A percentile compares a stretch with the other conserved stretches of the same genome.
Conservation (phyloP, 2,797 vertebrate genomes). For the Rallus crepitans region DNA sequence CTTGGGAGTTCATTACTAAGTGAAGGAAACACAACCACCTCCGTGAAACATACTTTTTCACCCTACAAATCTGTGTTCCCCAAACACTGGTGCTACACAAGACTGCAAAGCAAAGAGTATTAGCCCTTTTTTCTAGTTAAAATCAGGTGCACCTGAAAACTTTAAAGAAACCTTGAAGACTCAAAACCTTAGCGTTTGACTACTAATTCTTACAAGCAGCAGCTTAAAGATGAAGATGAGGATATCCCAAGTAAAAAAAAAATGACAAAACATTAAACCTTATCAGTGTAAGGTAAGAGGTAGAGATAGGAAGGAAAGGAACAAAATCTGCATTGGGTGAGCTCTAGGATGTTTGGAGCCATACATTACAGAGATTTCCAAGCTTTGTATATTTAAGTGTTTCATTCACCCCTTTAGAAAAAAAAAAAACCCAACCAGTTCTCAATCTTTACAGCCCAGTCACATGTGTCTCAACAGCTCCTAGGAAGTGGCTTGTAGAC, state of each 20-base stretch:
- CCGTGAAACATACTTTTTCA: neutral
- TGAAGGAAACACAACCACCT: neutral
- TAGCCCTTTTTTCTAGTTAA: neutral
- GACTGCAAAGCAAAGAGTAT: neutral
- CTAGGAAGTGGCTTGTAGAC: neutral
- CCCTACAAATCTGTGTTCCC: neutral
- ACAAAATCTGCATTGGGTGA: neutral
- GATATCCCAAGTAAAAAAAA: neutral
- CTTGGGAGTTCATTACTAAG: neutral
- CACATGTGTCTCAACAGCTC: neutral
- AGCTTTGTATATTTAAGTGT: neutral
- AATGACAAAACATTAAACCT: neutral
- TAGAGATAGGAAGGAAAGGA: neutral
- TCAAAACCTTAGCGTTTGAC: neutral
- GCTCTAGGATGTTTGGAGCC: neutral
- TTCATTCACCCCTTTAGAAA: fast-evolving
- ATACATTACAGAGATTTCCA: neutral
- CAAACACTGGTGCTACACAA: neutral
- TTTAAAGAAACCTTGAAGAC: neutral
- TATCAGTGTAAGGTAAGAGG: neutral
- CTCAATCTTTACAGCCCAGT: neutral
- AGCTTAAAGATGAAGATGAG: neutral
- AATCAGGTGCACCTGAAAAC: neutral
- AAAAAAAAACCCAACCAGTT: neutral
- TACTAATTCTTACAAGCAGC: neutral